These are phyloP conservation scores for Drosophila pallidifrons DNA, from an alignment of 1,140 invertebrate species.

Conservation along the genomic window DNA sequence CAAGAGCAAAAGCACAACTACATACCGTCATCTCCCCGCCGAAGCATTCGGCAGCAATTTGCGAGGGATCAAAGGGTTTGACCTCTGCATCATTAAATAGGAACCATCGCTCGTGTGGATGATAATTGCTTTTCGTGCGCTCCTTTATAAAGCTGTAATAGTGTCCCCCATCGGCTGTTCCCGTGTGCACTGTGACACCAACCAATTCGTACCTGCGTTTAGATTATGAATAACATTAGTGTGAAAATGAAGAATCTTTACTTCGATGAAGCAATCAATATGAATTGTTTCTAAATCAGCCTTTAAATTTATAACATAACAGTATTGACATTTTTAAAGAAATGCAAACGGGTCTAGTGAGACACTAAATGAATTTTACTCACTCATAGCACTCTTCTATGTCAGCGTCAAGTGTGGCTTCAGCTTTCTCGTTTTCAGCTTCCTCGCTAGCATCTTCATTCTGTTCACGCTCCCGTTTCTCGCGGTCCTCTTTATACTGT, in stretches of 20 bases:
- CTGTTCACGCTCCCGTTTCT: constrained; percentile 49
- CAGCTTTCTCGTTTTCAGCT: constrained; percentile 67
- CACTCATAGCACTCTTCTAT: constrained; percentile 80
- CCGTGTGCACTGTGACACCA: constrained; percentile 98
- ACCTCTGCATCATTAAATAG: constrained; percentile 98
- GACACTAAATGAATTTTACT: neutral
- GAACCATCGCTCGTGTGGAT: constrained; percentile 93
- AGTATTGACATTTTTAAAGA: no score
- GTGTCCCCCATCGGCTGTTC: constrained; percentile 97
- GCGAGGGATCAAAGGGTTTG: constrained; percentile 96
- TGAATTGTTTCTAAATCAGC: no score
- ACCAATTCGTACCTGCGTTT: constrained; percentile 94
- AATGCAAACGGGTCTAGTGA: no score
- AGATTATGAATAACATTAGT: neutral
- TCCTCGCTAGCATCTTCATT: constrained; percentile 37
- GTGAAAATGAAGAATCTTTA: neutral
- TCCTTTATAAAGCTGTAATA: constrained; percentile 98
- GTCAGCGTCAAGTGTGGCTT: constrained; percentile 68
- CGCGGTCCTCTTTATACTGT: constrained; percentile 89
- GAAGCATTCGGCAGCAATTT: constrained; percentile 97
- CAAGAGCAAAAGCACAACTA: neutral
- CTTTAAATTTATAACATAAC: no score
- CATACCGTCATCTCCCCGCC: constrained; percentile 97
- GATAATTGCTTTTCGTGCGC: constrained; percentile 86
- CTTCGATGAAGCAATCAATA: no score